A percentile compares a stretch with the other conserved stretches of the same genome.
Conservation (phyloP, 2,888 invertebrate genomes). For the Idaea dimidiata region DNA sequence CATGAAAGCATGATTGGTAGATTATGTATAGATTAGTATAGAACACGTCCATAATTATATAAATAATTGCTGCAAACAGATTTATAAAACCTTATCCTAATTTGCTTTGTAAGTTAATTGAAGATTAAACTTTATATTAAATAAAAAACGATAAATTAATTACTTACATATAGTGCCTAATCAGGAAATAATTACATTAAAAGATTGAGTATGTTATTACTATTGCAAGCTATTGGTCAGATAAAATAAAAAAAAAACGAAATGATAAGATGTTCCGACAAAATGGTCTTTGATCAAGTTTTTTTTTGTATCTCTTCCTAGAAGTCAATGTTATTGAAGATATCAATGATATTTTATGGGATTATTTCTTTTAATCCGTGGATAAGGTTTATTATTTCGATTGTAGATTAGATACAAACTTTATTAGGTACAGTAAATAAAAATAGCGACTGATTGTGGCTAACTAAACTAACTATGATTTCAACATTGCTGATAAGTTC, state of each 20-base stretch:
- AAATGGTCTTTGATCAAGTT: neutral
- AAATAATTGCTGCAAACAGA: too few relatives aligned
- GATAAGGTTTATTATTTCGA: slow-evolving; percentile 15
- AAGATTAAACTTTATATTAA: neutral
- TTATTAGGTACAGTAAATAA: slow-evolving; percentile 11
- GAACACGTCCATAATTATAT: too few relatives aligned
- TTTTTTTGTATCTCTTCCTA: neutral
- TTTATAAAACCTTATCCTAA: too few relatives aligned
- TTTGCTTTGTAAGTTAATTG: too few relatives aligned
- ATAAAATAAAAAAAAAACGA: neutral
- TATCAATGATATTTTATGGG: slow-evolving; percentile 6
- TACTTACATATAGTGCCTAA: neutral
- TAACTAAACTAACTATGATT: neutral
- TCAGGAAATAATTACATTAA: neutral
- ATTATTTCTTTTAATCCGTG: slow-evolving; percentile 11
- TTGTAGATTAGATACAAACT: slow-evolving; percentile 19
- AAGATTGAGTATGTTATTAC: too few relatives aligned
- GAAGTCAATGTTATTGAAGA: slow-evolving; percentile 8
- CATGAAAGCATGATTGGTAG: too few relatives aligned
- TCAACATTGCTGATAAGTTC: neutral
- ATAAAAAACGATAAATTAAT: neutral
- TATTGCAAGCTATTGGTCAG: neutral
- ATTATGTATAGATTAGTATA: too few relatives aligned
- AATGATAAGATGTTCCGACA: neutral
- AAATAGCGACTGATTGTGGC: neutral